Evolutionary conservation across 1,140 invertebrate genomes (phyloP).

Genomic region (Heliconius nattereri): DNA sequence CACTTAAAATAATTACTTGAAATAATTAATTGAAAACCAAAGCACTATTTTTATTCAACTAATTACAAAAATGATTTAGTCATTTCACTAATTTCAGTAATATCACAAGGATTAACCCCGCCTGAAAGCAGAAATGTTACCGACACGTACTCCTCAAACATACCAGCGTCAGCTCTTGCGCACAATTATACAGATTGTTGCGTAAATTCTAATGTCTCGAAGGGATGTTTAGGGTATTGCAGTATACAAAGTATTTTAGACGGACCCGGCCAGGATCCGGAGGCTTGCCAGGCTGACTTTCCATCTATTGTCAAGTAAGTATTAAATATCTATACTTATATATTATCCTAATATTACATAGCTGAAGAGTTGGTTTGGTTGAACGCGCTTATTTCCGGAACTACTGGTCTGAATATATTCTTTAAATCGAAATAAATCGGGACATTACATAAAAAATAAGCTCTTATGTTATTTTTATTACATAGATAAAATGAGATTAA

Average conservation of each 20-base stretch:
- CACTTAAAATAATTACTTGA: no score
- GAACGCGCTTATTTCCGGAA: no score
- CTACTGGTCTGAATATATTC: no score
- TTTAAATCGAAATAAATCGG: no score
- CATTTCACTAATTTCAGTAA: constrained; percentile 71
- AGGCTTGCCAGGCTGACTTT: constrained; percentile 89
- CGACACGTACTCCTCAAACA: constrained; percentile 77
- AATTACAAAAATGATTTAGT: no score
- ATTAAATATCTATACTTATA: background rate
- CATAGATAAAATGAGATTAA: no score
- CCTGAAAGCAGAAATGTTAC: constrained; percentile 74
- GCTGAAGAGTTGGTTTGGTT: no score
- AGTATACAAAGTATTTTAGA: constrained; percentile 91
- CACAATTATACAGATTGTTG: constrained; percentile 92
- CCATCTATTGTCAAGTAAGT: constrained; percentile 86
- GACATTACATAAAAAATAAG: no score
- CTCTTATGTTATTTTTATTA: no score
- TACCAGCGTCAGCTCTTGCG: constrained; percentile 69
- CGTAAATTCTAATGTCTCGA: constrained; percentile 84
- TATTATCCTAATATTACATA: background rate
- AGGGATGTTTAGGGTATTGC: constrained; percentile 88
- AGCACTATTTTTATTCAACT: no score
- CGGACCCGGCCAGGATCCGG: constrained; percentile 89
- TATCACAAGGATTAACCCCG: constrained; percentile 81
- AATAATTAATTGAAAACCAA: no score